Conservation (phyloP, 2,113 vertebrate species). For the human (Homo sapiens) region GRCh38 chr7:131619001-131619500, state of each 20-base stretch:
- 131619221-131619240: neutral
- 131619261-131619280: neutral
- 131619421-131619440: neutral
- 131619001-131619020: neutral
- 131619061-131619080: neutral
- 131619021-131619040: neutral
- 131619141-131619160: neutral
- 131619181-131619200: neutral
- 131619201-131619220: neutral
- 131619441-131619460: neutral
- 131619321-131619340: neutral
- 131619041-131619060: neutral
- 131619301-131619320: too few relatives aligned
- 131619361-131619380: neutral
- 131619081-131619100: neutral
- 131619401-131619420: neutral
- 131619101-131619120: neutral
- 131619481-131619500: neutral
- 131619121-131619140: neutral
- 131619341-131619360: neutral
- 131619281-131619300: too few relatives aligned
- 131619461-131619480: neutral
- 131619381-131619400: neutral
- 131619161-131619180: neutral
- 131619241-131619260: neutral